Conservation (phyloP, 2,797 vertebrate species). For the Somateria mollissima region DNA sequence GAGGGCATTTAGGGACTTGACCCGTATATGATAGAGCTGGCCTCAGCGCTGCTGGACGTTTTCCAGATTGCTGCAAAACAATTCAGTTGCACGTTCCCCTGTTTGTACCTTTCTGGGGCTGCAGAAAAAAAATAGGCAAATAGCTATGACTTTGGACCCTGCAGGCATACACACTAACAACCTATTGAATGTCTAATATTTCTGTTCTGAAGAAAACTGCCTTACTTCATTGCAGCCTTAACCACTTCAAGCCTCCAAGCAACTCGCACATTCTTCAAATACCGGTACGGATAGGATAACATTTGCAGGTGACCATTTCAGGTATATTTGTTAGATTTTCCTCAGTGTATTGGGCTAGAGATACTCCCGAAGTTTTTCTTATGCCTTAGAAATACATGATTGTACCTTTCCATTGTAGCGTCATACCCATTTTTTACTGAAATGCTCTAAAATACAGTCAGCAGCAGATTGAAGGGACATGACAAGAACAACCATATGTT, state of each 20-base stretch:
- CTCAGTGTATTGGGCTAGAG: not conserved
- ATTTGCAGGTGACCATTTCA: not conserved
- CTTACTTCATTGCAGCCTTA: not conserved
- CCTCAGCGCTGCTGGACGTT: not conserved
- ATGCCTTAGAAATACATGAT: not conserved
- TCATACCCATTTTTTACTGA: not conserved
- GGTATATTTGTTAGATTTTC: not conserved
- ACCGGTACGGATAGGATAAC: not conserved
- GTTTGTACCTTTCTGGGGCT: not conserved
- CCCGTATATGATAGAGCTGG: fast-evolving
- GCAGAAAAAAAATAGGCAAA: not conserved
- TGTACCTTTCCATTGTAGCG: not conserved
- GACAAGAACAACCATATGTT: not conserved
- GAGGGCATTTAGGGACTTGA: not conserved
- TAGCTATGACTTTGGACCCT: not conserved
- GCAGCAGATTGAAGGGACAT: not conserved
- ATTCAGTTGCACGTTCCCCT: fast-evolving
- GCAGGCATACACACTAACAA: not conserved
- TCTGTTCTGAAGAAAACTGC: not conserved
- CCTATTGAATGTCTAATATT: fast-evolving
- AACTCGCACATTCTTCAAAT: not conserved
- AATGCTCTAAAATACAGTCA: not conserved
- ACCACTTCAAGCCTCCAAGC: not conserved
- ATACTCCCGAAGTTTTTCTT: not conserved
- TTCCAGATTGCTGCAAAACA: not conserved